Evolutionary conservation across 2,113 vertebrate species (phyloP), one percentile per base, ranked within the genome.

Genomic region (Elephantulus edwardii): DNA sequence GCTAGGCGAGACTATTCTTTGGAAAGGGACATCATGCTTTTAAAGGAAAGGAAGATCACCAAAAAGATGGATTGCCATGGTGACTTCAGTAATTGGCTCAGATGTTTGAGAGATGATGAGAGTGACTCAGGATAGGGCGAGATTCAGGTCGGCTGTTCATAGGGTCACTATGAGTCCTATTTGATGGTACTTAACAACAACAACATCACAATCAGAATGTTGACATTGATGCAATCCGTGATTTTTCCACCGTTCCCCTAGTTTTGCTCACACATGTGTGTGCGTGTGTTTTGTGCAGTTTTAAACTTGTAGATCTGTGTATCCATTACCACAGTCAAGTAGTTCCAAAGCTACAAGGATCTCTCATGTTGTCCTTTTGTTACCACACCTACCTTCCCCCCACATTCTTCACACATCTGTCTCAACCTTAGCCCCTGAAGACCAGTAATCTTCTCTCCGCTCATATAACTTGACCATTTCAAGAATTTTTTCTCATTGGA

Each of bases 141-240:
- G n/a, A n/a, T n/a, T n/a, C n/a, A 50, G 48, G 48, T 50, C 48
- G 48, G 48, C 16, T 8, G 48, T 50, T 50, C 48, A 50, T n/a
- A n/a, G n/a, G n/a, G n/a, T n/a, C n/a, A n/a, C n/a, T n/a, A n/a
- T n/a, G n/a, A n/a, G n/a, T n/a, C n/a, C n/a, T n/a, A n/a, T n/a
- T n/a, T n/a, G n/a, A n/a, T 16, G 16, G 48, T 50, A 10, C 48
- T 50, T 50, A 50, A 50, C 16, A 50, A 50, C 48, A 50, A 54
- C 52, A 54, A 35, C n/a, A n/a, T 42, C 44, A 46, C 2, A 52
- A 16, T 40, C 4, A 20, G 44, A 17, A 24, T 0, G 0, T 0
- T 19, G 56, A 56, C 38, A 20, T 5, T 0, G n/a, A 30, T 17
- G 26, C 10, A 4, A 9, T 4, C 54, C 1, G 0, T 4, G 7